Percentiles rank a stretch among this genome's conserved stretches.
phyloP scores from a whole-genome alignment of 2,797 vertebrate species.

The Allochrocebus solatus region DNA sequence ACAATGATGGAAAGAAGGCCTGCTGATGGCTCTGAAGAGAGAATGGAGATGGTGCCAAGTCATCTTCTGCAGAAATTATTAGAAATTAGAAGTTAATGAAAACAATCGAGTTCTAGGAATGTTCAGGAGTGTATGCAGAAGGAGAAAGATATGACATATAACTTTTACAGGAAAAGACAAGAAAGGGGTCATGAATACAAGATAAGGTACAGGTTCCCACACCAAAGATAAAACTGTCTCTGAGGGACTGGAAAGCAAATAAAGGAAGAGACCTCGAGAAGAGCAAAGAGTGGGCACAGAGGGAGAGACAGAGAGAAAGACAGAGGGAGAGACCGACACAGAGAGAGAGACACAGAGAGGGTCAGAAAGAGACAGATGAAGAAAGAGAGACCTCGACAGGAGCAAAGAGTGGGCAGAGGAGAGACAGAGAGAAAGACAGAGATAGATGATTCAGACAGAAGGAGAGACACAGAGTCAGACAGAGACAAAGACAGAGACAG shows the following conservation, averaged over 20 bases:
- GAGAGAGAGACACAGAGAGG: too few species aligned
- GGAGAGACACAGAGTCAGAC: too few species aligned
- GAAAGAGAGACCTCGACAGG: neutral
- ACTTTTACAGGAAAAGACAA: neutral
- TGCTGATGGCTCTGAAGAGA: neutral
- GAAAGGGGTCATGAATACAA: neutral
- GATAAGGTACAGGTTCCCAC: neutral
- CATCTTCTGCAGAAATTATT: neutral
- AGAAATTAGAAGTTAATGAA: neutral
- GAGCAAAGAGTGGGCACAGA: neutral
- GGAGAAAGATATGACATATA: neutral
- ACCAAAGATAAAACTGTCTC: neutral
- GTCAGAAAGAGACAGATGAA: neutral
- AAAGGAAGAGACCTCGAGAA: neutral
- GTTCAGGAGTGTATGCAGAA: neutral
- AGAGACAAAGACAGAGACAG: neutral
- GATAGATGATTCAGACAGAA: too few species aligned
- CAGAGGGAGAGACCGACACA: neutral
- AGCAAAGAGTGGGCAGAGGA: neutral
- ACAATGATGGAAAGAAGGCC: neutral
- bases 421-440: neutral
- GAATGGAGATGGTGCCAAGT: neutral
- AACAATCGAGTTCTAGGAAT: neutral
- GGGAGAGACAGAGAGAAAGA: too few species aligned
- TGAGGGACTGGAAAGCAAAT: neutral